Percentiles rank a stretch among this genome's conserved stretches.
phyloP scores from a whole-genome alignment of 2,113 vertebrate genomes.

The Ciconia boyciana region DNA sequence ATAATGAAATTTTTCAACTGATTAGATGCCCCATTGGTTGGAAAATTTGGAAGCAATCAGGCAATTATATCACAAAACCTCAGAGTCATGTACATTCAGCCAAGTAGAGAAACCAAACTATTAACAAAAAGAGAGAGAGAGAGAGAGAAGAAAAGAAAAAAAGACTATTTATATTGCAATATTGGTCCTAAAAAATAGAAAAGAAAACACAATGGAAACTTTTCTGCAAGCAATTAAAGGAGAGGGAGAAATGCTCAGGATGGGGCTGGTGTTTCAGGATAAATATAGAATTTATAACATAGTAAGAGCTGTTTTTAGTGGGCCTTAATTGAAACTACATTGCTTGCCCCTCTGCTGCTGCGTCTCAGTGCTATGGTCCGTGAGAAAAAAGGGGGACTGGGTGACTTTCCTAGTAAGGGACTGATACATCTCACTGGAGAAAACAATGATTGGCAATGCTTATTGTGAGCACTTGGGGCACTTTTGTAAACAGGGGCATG shows the following conservation, averaged over 20 bases:
- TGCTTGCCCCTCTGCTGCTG: constrained; percentile 33
- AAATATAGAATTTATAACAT: constrained; percentile 78
- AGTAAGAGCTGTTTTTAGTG: constrained; percentile 71
- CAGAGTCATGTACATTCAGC: constrained; percentile 60
- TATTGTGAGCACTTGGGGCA: neutral
- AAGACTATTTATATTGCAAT: constrained; percentile 70
- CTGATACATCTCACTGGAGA: neutral
- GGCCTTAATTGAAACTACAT: constrained; percentile 72
- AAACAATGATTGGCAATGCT: constrained; percentile 53
- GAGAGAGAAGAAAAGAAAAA: neutral
- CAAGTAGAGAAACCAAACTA: constrained; percentile 67
- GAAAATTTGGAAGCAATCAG: constrained; percentile 71
- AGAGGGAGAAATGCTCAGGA: constrained; percentile 36
- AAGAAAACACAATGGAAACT: constrained; percentile 68
- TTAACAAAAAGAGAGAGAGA: constrained; percentile 61
- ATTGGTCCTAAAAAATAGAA: constrained; percentile 60
- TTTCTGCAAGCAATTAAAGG: constrained; percentile 73
- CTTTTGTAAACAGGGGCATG: constrained; percentile 22
- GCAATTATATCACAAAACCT: constrained; percentile 69
- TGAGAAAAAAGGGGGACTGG: constrained; percentile 42
- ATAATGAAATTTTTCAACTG: constrained; percentile 68
- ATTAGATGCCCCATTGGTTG: constrained; percentile 62
- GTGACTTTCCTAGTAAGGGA: constrained; percentile 20
- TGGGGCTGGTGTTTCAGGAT: constrained; percentile 57
- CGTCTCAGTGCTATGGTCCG: neutral